These are phyloP conservation scores for Orthonyx spaldingii DNA, from an alignment of 2,113 vertebrate species.

Conservation along the genomic window DNA sequence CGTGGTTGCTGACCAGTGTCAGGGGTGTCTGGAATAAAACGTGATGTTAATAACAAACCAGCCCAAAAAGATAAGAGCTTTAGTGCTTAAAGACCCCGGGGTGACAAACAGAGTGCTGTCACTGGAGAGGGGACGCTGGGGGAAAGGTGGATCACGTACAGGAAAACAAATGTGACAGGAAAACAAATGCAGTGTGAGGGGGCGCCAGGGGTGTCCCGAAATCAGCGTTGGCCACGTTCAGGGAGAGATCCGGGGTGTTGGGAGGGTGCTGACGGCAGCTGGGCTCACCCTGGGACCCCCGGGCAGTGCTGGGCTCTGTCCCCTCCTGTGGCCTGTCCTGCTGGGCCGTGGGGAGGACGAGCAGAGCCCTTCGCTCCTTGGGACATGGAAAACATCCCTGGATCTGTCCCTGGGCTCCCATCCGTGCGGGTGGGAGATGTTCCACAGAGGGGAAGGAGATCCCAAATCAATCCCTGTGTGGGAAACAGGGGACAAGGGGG, in stretches of 20 bases:
- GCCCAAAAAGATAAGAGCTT: slow-evolving; percentile 7
- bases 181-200: slow-evolving; percentile 62
- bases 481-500: rapidly evolving
- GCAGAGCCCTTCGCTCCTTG: too few species aligned
- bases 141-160: slow-evolving; percentile 48
- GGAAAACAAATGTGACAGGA: slow-evolving; percentile 63
- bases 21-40: too few species aligned
- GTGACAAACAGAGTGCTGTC: slow-evolving; percentile 44
- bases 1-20: too few species aligned
- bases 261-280: background rate
- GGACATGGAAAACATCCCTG: too few species aligned
- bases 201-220: slow-evolving; percentile 61
- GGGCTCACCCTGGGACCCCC: too few species aligned
- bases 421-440: background rate
- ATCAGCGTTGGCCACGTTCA: slow-evolving; percentile 24
- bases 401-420: background rate
- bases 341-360: too few species aligned
- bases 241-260: background rate
- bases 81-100: background rate
- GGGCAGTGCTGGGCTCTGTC: too few species aligned
- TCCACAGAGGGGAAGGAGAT: background rate
- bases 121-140: slow-evolving; percentile 27
- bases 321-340: too few species aligned
- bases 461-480: rapidly evolving
- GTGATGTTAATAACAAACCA: slow-evolving; percentile 58